Conservation (phyloP, 2,113 vertebrate genomes). For the Eupsittula cactorum region DNA sequence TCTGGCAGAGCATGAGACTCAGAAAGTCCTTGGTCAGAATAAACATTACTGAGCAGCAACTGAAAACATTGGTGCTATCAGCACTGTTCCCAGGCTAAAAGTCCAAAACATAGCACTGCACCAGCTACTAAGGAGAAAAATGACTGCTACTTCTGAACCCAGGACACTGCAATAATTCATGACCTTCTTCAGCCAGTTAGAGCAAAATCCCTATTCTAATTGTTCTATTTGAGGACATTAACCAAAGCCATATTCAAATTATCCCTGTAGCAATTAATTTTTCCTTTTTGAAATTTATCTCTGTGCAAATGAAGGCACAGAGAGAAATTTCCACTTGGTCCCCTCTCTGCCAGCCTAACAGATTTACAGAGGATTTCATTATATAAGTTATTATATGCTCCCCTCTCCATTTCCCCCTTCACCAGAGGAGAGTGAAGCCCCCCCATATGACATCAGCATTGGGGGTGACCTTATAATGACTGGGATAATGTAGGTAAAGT, state of each 20-base stretch:
- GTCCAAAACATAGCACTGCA: no score
- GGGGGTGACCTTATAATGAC: not conserved
- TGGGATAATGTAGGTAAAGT: not conserved
- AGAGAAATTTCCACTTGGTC: not conserved
- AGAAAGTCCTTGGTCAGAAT: no score
- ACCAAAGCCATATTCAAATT: not conserved
- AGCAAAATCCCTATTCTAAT: not conserved
- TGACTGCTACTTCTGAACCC: no score
- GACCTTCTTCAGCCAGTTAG: not conserved
- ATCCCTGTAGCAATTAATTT: not conserved
- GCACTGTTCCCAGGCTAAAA: no score
- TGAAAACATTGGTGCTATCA: no score
- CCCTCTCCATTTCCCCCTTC: not conserved
- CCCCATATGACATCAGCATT: not conserved
- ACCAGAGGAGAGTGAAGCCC: not conserved
- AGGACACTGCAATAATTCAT: not conserved
- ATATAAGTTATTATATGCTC: not conserved
- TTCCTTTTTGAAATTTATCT: not conserved
- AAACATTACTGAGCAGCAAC: no score
- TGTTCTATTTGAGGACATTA: not conserved
- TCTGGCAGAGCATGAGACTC: no score
- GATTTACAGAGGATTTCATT: not conserved
- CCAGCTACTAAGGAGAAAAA: no score
- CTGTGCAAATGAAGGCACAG: not conserved
- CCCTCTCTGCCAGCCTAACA: not conserved